Base-by-base conservation (phyloP, 2,113 vertebrate species). In the Brevimyrus niger region DNA sequence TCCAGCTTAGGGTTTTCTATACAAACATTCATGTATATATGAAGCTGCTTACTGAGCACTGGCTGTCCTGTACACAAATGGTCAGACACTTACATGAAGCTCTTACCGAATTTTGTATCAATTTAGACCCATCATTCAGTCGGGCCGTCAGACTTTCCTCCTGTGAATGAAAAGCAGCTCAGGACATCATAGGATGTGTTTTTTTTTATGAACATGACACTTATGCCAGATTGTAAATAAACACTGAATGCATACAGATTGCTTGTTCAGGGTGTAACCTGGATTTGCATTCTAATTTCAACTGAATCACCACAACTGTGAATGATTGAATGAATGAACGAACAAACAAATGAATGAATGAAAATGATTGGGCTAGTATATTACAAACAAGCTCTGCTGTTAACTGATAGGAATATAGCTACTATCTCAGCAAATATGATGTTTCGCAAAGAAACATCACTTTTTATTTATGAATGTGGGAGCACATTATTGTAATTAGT, bases 91-190 rank as follows among this genome's bases (percentile, higher is more conserved):
- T 13, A 10, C 23, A 65, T 23, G 1, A 31, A 55, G 51, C 51
- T 53, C 90, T 90, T 89, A 93, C 92, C 91, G 23, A 88, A 4
- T 88, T 51, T 73, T 55, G 21, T 4, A 50, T 92, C 3, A 3
- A 80, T 91, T 91, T 88, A 89, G 91, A 88, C 76, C 65, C 91
- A 76, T 87, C 92, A 65, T 91, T 82, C 87, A 90, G 89, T 90
- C 87, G 61, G 80, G 85, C 48, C n/a, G 48, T 91, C 86, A 88
- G 51, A 65, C 3, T 91, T 42, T 91, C 94, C 89, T 91, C 91
- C 93, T 94, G 89, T 51, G 86, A 91, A 93, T 73, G 17, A 86
- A 88, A 88, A 53, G 48, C 50, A n/a, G 21, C 6, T 89, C 35
- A 42, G n/a, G 2, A 47, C 83, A 58, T 84, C 10, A 8, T 48